A percentile compares a stretch with the other conserved stretches of the same genome.
These are phyloP conservation scores for Papilio machaon DNA, from an alignment of 1,140 invertebrate genomes.

Conservation along the genomic window DNA sequence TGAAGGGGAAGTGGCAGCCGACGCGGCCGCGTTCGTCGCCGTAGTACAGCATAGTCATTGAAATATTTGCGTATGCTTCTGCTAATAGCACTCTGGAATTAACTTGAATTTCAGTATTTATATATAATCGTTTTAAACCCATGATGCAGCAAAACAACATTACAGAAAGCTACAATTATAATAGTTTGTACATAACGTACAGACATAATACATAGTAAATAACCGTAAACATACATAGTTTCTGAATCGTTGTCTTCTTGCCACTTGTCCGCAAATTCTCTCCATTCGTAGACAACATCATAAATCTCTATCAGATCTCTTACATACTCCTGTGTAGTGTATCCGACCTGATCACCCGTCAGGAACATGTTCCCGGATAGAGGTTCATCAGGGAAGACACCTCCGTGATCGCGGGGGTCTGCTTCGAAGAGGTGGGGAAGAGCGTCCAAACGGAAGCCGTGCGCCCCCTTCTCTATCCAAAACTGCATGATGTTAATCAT, in stretches of 20 bases:
- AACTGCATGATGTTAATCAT: conserved; percentile 82
- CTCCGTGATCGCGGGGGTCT: conserved; percentile 67
- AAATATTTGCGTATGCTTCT: conserved; percentile 84
- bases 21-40: conserved; percentile 55
- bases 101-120: not conserved
- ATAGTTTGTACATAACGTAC: too few relatives aligned
- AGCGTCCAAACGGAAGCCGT: conserved; percentile 87
- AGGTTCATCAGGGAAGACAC: conserved; percentile 83
- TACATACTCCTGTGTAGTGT: conserved; percentile 83
- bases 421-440: conserved; percentile 84
- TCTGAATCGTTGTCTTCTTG: conserved; percentile 68
- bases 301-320: conserved; percentile 83
- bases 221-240: conserved; percentile 48
- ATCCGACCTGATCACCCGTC: conserved; percentile 59
- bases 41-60: conserved; percentile 84
- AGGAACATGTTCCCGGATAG: conserved; percentile 48
- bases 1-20: conserved; percentile 86
- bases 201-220: not conserved
- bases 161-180: too few relatives aligned
- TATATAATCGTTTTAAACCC: too few relatives aligned
- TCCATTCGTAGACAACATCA: conserved; percentile 84
- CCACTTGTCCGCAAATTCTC: conserved; percentile 81
- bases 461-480: conserved; percentile 86
- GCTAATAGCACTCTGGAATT: conserved; percentile 83
- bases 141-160: too few relatives aligned